Evolutionary conservation across 2,888 invertebrate species (phyloP), one percentile per base, ranked within the genome.

Genomic region (Dilophus febrilis): DNA sequence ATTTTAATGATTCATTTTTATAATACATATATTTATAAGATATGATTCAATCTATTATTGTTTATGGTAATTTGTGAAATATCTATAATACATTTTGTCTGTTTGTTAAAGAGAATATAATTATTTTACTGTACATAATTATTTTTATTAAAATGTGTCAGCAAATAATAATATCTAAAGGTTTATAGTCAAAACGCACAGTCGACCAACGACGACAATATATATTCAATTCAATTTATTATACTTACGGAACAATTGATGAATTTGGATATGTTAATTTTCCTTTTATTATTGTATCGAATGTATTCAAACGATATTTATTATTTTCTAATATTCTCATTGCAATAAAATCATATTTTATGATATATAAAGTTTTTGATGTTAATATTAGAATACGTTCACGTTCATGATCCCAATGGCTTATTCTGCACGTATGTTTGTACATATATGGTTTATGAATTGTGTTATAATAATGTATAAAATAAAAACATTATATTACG

Each of bases 321-420:
- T 72, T 72, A 50, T 72, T 76, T 45, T 81, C 80, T 41, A 82
- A 59, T 46, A 79, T 70, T 50, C 75, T 77, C 57, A 82, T 66
- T 1, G 81, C 81, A 50, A 88, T 86, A 57, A 88, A 86, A 61
- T 88, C 86, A 58, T 83, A 88, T 55, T 84, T 85, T 42, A 83
- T 71, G 7, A 77, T 70, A 51, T 84, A 69, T 22, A 88, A 63
- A 30, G 75, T 67, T 49, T 76, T 70, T n/a, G 78, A 73, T 3
- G 82, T 80, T 18, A 88, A 62, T 12, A 86, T 57, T 3, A 86
- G 66, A 30, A 88, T 68, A 37, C 84, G 69, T 59, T 88, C 88
- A 51, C 80, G 77, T 55, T 88, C 86, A 52, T 79, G 76, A 54
- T 87, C 85, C 87, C 87, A 88, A 45, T 84, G 67, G 50, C 82